Conservation (phyloP, 2,888 invertebrate species). For the Hyles lineata region DNA sequence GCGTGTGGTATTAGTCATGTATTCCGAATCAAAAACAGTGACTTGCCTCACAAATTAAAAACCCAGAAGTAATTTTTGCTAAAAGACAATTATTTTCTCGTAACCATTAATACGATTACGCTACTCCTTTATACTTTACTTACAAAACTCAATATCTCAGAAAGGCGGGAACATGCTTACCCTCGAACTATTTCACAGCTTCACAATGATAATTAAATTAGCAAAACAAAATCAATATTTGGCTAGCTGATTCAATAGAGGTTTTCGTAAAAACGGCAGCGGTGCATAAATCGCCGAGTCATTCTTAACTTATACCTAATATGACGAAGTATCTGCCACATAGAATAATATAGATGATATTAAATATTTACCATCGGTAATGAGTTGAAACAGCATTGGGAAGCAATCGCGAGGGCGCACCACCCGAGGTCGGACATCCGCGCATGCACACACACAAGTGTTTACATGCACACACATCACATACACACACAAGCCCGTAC, state of each 20-base stretch:
- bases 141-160: no score
- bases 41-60: no score
- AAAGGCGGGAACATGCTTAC: no score
- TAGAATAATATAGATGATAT: not conserved
- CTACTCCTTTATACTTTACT: no score
- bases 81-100: no score
- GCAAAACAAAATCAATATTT: no score
- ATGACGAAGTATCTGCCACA: not conserved
- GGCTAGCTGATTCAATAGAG: not conserved
- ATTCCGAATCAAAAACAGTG: no score
- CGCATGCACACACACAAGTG: not conserved
- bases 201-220: no score
- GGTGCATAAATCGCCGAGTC: not conserved
- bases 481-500: not conserved
- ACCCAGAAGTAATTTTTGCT: no score
- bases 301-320: not conserved
- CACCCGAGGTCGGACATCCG: slow-evolving; percentile 8
- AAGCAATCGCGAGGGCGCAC: not conserved
- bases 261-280: not conserved
- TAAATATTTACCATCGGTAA: slow-evolving; percentile 16
- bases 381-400: slow-evolving; percentile 1
- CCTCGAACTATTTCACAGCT: no score
- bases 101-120: no score
- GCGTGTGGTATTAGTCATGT: no score
- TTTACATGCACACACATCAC: not conserved